Evolutionary conservation across 2,888 invertebrate species (phyloP), one percentile per base, ranked within the genome.

Genomic region (Pardosa pseudoannulata): DNA sequence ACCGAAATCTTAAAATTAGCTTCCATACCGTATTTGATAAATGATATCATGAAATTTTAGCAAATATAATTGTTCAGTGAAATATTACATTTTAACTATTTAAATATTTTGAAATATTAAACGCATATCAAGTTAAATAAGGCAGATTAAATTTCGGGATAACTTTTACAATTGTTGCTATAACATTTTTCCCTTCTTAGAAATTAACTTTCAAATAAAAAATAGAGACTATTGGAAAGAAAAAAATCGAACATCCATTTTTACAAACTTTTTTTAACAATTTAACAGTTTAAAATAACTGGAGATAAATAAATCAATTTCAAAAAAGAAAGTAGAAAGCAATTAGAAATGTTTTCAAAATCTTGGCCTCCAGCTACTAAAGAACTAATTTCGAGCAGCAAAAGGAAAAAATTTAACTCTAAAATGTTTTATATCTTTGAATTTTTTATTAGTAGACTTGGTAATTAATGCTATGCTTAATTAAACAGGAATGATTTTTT

Each of bases 351-450:
- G 56, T 56, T 56, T 56, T 7, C 56, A 56, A 56, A 23, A 19
- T 56, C 56, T 56, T 56, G 56, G 56, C 56, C 56, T 56, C 56
- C 56, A 56, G 56, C 56, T 19, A n/a, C n/a, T 2, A 23, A 56
- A 56, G 56, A 56, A 56, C 56, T 56, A 56, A 56, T 56, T 56
- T 56, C n/a, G 56, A 56, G 16, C 5, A 23, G 1, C 23, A 2
- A 23, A 46, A 6, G n/a, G 3, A 56, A 56, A 23, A 23, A 56
- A 56, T 16, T n/a, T n/a, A n/a, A 36, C 6, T 36, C 9, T 9
- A 56, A 56, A 56, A 23, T 56, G 23, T 56, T 56, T 56, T 56
- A 56, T 7, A 56, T 23, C 1, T 11, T 23, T 23, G 5, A 23
- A 23, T 7, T 56, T 56, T 56, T 46, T 46, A 2, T 23, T 56